Conservation (phyloP, 2,113 vertebrate species). For the Scomber scombrus region DNA sequence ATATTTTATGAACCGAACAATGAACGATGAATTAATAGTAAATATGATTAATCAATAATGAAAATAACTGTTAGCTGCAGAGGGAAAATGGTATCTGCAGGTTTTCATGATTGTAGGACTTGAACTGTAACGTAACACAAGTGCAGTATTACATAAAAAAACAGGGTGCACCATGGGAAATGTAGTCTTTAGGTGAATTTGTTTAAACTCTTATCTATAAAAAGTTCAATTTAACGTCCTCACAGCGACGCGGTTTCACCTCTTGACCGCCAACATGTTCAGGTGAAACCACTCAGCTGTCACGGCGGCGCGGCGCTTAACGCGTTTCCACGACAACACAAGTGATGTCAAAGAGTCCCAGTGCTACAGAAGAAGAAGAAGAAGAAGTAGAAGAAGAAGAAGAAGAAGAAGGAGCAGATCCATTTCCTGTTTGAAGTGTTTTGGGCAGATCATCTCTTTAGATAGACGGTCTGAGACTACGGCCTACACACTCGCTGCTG, state of each 20-base stretch:
- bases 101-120: too few relatives aligned
- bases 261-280: background rate
- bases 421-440: slow-evolving; percentile 66
- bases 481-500: slow-evolving; percentile 78
- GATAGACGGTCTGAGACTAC: slow-evolving; percentile 75
- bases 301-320: background rate
- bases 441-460: slow-evolving; percentile 60
- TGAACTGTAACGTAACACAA: too few relatives aligned
- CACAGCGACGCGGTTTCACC: slow-evolving; percentile 9
- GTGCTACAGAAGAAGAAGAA: slow-evolving; percentile 1
- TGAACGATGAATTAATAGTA: too few relatives aligned
- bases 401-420: slow-evolving; percentile 4
- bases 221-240: too few relatives aligned
- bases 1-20: too few relatives aligned
- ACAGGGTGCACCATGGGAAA: too few relatives aligned
- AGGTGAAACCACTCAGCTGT: background rate
- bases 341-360: slow-evolving; percentile 19
- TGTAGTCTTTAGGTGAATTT: too few relatives aligned
- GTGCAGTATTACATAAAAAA: too few relatives aligned
- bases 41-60: too few relatives aligned
- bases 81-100: too few relatives aligned
- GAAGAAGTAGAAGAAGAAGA: slow-evolving; percentile 13
- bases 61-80: too few relatives aligned
- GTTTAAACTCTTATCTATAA: too few relatives aligned
- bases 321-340: slow-evolving; percentile 54